phyloP scores from a whole-genome alignment of 92 coral and sea anemone species.

The Meandrina meandrites region DNA sequence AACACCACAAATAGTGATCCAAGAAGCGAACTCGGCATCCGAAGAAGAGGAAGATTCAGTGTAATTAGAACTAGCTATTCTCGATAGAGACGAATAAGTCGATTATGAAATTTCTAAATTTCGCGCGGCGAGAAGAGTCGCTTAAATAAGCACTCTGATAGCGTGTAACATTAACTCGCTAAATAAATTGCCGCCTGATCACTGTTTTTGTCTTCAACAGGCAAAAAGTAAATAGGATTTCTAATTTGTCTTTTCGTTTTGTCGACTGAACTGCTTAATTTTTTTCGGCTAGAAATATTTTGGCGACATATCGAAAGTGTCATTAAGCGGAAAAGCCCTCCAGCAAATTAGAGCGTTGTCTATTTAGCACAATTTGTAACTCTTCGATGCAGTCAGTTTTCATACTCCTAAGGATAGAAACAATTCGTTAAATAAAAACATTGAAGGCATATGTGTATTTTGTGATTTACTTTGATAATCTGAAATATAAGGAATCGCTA shows the following conservation, averaged over 20 bases:
- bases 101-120: neutral
- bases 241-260: conserved; percentile 2
- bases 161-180: neutral
- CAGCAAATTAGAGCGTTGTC: neutral
- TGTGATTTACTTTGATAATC: conserved; percentile 1
- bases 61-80: neutral
- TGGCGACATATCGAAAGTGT: conserved; percentile 3
- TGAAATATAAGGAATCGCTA: conserved; percentile 13
- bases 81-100: neutral
- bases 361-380: neutral
- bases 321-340: conserved; percentile 15
- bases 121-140: neutral
- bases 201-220: neutral
- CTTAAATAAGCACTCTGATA: neutral
- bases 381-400: neutral
- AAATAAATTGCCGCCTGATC: neutral
- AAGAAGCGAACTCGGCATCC: conserved; percentile 67
- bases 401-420: neutral
- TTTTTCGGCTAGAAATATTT: neutral
- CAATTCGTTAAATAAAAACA: conserved; percentile 15
- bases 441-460: neutral
- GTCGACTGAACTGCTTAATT: neutral
- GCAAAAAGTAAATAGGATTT: neutral
- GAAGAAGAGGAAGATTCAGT: conserved; percentile 21
- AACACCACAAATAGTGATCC: conserved; percentile 71